Conservation (phyloP, 2,888 invertebrate genomes). For the Dolichomitus sp. region DNA sequence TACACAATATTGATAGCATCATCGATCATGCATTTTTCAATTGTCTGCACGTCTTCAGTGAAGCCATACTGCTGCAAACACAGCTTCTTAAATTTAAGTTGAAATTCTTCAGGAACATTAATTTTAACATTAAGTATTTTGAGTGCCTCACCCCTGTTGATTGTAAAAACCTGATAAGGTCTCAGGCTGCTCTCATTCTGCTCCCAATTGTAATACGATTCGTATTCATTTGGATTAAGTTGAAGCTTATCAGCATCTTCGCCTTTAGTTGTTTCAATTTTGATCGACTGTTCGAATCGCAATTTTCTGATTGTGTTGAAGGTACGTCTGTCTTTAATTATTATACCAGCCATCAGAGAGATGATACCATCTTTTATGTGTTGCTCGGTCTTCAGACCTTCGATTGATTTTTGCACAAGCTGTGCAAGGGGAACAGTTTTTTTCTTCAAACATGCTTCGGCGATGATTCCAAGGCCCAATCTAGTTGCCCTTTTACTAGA, state of each 20-base stretch:
- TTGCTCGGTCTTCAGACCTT: conserved; percentile 87
- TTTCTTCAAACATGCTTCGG: conserved; percentile 84
- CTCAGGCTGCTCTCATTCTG: conserved; percentile 89
- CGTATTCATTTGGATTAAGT: conserved; percentile 89
- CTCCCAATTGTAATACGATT: conserved; percentile 93
- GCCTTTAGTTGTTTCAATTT: conserved; percentile 80
- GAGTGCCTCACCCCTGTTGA: conserved; percentile 94
- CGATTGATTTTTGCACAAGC: conserved; percentile 86
- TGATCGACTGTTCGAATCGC: conserved; percentile 77
- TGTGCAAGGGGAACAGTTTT: conserved; percentile 72
- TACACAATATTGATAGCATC: conserved; percentile 89
- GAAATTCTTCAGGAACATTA: conserved; percentile 89
- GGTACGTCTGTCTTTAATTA: conserved; percentile 92
- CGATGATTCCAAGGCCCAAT: conserved; percentile 91
- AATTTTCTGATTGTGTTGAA: conserved; percentile 90
- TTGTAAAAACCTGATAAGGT: conserved; percentile 95
- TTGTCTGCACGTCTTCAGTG: conserved; percentile 58
- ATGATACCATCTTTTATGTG: conserved; percentile 90
- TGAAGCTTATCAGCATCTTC: conserved; percentile 67
- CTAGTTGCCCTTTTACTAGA: conserved; percentile 93
- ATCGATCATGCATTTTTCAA: conserved; percentile 84
- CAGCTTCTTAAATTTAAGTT: conserved; percentile 88
- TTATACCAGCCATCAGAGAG: conserved; percentile 93
- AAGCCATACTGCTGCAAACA: conserved; percentile 68
- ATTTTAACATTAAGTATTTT: conserved; percentile 93